These are phyloP conservation scores for Halcyon smyrnensis DNA, from an alignment of 2,797 vertebrate genomes.

Conservation along the genomic window DNA sequence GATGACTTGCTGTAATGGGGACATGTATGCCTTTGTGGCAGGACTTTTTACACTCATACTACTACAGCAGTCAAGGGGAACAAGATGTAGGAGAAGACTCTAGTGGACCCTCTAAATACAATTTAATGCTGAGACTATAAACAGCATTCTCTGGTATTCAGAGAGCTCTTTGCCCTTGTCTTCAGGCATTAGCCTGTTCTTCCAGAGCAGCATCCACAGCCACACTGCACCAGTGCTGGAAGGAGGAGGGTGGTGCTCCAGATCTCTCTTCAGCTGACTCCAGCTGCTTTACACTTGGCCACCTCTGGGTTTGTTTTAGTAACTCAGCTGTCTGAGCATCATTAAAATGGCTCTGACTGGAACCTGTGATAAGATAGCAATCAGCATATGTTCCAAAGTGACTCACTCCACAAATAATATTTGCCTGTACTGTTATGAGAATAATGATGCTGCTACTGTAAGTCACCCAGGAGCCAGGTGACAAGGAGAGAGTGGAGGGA, in stretches of 20 bases:
- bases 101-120: not conserved
- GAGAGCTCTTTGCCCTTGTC: not conserved
- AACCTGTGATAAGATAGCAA: not conserved
- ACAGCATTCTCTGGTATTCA: not conserved
- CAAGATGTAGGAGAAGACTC: not conserved
- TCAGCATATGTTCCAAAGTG: not conserved
- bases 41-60: not conserved
- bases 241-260: not conserved
- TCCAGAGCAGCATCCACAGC: not conserved
- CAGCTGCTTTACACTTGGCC: not conserved
- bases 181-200: not conserved
- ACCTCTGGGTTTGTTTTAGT: conserved; percentile 24
- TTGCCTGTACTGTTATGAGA: not conserved
- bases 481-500: not conserved
- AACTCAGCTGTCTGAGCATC: not conserved
- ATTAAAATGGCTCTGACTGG: conserved; percentile 16
- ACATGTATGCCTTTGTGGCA: not conserved
- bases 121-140: not conserved
- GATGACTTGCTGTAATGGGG: not conserved
- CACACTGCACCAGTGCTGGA: accelerated
- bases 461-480: not conserved
- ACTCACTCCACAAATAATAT: not conserved
- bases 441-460: not conserved
- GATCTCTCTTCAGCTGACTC: not conserved
- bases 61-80: not conserved